phyloP scores from a whole-genome alignment of 2,797 vertebrate genomes.

The Catamblyrhynchus diadema region DNA sequence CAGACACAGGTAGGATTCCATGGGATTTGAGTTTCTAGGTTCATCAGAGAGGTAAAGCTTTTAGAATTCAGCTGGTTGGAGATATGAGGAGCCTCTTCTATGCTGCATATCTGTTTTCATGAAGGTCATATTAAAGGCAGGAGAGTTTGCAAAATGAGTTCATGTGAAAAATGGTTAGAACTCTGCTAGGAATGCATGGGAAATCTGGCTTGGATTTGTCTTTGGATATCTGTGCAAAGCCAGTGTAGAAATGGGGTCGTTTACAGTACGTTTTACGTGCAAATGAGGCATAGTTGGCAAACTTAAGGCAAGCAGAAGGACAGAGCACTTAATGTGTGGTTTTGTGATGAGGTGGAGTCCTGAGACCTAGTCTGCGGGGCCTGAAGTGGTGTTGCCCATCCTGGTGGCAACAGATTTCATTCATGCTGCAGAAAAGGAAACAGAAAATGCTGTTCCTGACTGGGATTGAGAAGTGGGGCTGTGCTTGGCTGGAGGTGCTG shows the following conservation, averaged over 20 bases:
- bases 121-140: conserved; percentile 31
- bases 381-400: neutral
- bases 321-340: fast-evolving
- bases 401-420: neutral
- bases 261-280: neutral
- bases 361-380: neutral
- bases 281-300: neutral
- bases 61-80: neutral
- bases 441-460: fast-evolving
- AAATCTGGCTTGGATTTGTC: neutral
- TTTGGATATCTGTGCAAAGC: neutral
- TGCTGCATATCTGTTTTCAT: neutral
- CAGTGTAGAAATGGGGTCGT: neutral
- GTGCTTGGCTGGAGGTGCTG: too few species aligned
- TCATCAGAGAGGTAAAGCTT: neutral
- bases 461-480: neutral
- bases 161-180: neutral
- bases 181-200: neutral
- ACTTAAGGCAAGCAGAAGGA: neutral
- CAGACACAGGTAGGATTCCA: conserved; percentile 56
- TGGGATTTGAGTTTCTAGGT: neutral
- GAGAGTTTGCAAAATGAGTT: neutral
- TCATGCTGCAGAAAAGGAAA: neutral
- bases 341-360: neutral
- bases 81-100: neutral